phyloP scores from a whole-genome alignment of 2,113 vertebrate genomes.

The Muntiacus muntjak region DNA sequence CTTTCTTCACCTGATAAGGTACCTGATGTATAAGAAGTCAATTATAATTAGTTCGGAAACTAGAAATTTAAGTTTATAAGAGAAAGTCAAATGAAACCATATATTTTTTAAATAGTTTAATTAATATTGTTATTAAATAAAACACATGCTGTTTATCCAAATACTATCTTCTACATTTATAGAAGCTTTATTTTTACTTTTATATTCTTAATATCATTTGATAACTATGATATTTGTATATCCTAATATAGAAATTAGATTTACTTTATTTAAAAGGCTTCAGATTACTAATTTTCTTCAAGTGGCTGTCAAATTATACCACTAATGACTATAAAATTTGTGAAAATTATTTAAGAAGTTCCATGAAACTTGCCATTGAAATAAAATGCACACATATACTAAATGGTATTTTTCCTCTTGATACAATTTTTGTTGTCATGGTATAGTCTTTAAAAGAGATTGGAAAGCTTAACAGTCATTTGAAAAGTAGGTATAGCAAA shows the following conservation, averaged over 20 bases:
- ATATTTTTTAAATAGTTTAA: slow-evolving; percentile 69
- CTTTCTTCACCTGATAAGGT: slow-evolving; percentile 96
- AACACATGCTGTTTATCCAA: slow-evolving; percentile 19
- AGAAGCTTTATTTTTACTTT: slow-evolving; percentile 50
- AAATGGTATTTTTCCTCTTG: slow-evolving; percentile 42
- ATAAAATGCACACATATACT: slow-evolving; percentile 17
- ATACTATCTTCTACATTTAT: background rate
- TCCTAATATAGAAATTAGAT: slow-evolving; percentile 38
- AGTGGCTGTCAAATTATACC: background rate
- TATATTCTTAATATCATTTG: background rate
- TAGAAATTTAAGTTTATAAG: slow-evolving; percentile 82
- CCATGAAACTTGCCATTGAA: slow-evolving; percentile 39
- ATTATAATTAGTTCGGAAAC: slow-evolving; percentile 98
- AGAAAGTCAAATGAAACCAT: slow-evolving; percentile 76
- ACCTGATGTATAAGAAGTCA: slow-evolving; percentile 98
- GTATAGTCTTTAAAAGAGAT: slow-evolving; percentile 27
- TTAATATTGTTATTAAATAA: slow-evolving; percentile 33
- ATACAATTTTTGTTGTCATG: slow-evolving; percentile 23
- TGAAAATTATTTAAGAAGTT: slow-evolving; percentile 28
- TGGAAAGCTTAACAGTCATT: slow-evolving; percentile 22
- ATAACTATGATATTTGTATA: slow-evolving; percentile 45
- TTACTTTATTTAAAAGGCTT: slow-evolving; percentile 52
- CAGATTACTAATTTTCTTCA: slow-evolving; percentile 39
- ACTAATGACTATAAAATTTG: slow-evolving; percentile 31
- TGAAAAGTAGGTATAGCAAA: slow-evolving; percentile 8